Conservation (phyloP, 2,113 vertebrate genomes). For the Hyperoodon ampullatus region DNA sequence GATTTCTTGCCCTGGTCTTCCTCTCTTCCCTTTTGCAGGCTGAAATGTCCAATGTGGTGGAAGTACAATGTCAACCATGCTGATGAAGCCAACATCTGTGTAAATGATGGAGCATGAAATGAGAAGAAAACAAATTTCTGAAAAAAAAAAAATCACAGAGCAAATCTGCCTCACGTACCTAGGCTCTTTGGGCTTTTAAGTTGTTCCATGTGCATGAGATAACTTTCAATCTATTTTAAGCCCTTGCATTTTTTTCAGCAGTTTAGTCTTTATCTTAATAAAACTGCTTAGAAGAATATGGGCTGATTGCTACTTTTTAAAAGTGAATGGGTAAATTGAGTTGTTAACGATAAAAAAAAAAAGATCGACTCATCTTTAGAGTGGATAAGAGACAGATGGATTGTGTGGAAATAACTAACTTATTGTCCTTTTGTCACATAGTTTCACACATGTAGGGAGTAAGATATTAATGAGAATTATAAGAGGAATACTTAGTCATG, state of each 20-base stretch:
- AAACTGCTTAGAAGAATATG: background rate
- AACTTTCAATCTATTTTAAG: background rate
- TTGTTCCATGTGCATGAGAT: background rate
- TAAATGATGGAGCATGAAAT: too few species aligned
- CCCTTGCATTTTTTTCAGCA: background rate
- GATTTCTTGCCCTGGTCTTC: fast-evolving
- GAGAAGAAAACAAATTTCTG: background rate
- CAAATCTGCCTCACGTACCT: background rate
- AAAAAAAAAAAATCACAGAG: fast-evolving
- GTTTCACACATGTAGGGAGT: background rate
- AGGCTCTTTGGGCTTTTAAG: background rate
- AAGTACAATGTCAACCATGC: fast-evolving
- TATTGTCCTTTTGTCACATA: background rate
- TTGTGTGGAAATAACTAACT: background rate
- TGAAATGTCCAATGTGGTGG: background rate
- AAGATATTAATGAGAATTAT: background rate
- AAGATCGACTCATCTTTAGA: background rate
- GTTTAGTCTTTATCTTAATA: background rate
- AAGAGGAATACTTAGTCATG: background rate
- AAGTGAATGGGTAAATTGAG: background rate
- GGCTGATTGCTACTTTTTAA: background rate
- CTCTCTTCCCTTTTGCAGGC: background rate
- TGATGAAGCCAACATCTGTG: background rate
- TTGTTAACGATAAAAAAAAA: background rate
- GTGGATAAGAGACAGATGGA: background rate